Percentiles rank a stretch among this genome's conserved stretches.
phyloP scores from a whole-genome alignment of 2,888 invertebrate species.

The Mechanitis mazaeus region DNA sequence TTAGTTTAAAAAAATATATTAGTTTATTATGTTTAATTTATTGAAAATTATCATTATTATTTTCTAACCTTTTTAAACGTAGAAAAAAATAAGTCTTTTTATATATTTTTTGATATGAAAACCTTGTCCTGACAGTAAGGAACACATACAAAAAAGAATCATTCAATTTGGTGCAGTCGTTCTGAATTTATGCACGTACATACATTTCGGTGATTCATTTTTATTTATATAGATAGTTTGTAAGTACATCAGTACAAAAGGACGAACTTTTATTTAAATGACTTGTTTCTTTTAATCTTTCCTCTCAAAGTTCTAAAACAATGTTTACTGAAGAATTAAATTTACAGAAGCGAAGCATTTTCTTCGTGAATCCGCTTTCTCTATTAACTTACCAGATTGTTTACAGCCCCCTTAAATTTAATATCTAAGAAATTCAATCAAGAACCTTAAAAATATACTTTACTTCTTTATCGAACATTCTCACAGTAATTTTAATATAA shows the following conservation, averaged over 20 bases:
- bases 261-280: not conserved
- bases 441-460: not conserved
- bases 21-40: too few relatives aligned
- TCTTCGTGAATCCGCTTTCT: not conserved
- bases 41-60: too few relatives aligned
- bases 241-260: not conserved
- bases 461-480: not conserved
- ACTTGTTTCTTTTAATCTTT: constrained; percentile 6
- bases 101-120: too few relatives aligned
- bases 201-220: too few relatives aligned
- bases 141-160: too few relatives aligned
- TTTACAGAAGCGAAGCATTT: constrained; percentile 4
- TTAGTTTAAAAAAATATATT: too few relatives aligned
- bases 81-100: too few relatives aligned
- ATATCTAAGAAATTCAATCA: constrained; percentile 11
- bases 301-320: constrained; percentile 9
- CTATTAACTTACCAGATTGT: constrained; percentile 10
- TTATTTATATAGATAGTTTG: not conserved
- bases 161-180: too few relatives aligned
- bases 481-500: not conserved
- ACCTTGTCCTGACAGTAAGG: too few relatives aligned
- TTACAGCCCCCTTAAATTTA: constrained; percentile 7
- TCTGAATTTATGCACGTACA: too few relatives aligned
- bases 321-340: constrained; percentile 11
- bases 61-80: too few relatives aligned